A percentile compares a stretch with the other conserved stretches of the same genome.
Evolutionary conservation across 2,888 invertebrate species (phyloP).

Genomic region (Automeris io): DNA sequence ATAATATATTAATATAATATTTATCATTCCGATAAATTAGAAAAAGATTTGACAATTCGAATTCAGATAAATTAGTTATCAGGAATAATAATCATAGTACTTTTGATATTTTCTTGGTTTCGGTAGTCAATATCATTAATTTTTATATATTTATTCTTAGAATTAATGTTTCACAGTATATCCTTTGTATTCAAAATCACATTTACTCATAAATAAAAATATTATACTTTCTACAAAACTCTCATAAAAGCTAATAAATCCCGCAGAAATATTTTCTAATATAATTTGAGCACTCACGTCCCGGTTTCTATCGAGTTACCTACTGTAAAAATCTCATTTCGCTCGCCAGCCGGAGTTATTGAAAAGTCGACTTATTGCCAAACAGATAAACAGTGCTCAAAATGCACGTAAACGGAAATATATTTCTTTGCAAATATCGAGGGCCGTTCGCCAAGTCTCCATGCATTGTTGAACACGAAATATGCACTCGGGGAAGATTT

Average conservation of each 20-base stretch:
- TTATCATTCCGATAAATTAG: no score
- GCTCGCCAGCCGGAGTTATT: constrained; percentile 35
- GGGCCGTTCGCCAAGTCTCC: constrained; percentile 25
- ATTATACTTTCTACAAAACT: background rate
- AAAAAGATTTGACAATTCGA: no score
- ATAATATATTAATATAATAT: no score
- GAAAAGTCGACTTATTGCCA: constrained; percentile 42
- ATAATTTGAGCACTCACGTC: constrained; percentile 27
- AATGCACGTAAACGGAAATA: constrained; percentile 30
- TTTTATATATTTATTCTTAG: no score
- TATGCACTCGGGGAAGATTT: constrained; percentile 6
- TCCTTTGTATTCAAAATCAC: background rate
- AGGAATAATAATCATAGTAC: no score
- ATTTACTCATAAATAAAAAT: background rate
- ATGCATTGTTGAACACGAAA: constrained; percentile 13
- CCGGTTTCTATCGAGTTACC: constrained; percentile 41
- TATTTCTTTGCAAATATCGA: constrained; percentile 25
- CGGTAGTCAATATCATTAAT: no score
- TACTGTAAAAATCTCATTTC: constrained; percentile 46
- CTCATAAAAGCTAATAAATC: constrained; percentile 17
- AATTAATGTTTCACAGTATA: no score
- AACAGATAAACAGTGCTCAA: constrained; percentile 35
- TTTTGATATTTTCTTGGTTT: no score
- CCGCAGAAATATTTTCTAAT: constrained; percentile 17
- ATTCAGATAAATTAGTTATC: no score